Evolutionary conservation across 2,888 invertebrate genomes (phyloP), one percentile per base, ranked within the genome.

Genomic region (Eupithecia tripunctaria): DNA sequence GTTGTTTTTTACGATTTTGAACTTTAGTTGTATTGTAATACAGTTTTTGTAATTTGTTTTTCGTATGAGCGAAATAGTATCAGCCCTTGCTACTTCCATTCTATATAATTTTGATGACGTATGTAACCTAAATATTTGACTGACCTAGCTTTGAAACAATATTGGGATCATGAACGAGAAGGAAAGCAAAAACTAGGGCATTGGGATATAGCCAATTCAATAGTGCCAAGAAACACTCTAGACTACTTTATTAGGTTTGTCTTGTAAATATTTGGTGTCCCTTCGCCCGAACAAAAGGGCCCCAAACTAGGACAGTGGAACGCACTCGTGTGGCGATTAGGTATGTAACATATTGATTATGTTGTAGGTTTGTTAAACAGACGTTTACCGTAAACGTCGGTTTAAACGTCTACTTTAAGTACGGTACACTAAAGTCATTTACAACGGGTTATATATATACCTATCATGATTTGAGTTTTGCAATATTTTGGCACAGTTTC

Each of bases 1-100:
- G 89, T 88, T 88, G 87, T 73, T 73, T 72, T 76, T 64, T 72
- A 65, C 62, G 60, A 84, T 79, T 76, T 71, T 75, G 62, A 72
- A 77, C 77, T 76, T 73, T 84, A 82, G 72, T 10, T 7, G 7
- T 65, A 59, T 59, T 32, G 15, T 0, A 60, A 71, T 82, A 84
- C 70, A 73, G 73, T 60, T 51, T 12, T 14, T 59, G 70, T 77
- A 73, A 79, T 38, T 69, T 25, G 27, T 73, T 71, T 18, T 56
- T 27, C 67, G 60, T 76, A 73, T 75, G 74, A 71, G 72, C 65
- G 73, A 74, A 72, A 67, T 65, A 63, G 77, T 82, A 82, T 81
- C 81, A 67, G 32, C 71, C 62, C 75, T 79, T 38, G 79, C 78
- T 84, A 80, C 78, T 5, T 56, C 25, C 80, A 80, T 81, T 80